Percentiles rank a stretch among this genome's conserved stretches.
These are phyloP conservation scores for Anableps anableps DNA, from an alignment of 2,797 vertebrate species.

Conservation along the genomic window DNA sequence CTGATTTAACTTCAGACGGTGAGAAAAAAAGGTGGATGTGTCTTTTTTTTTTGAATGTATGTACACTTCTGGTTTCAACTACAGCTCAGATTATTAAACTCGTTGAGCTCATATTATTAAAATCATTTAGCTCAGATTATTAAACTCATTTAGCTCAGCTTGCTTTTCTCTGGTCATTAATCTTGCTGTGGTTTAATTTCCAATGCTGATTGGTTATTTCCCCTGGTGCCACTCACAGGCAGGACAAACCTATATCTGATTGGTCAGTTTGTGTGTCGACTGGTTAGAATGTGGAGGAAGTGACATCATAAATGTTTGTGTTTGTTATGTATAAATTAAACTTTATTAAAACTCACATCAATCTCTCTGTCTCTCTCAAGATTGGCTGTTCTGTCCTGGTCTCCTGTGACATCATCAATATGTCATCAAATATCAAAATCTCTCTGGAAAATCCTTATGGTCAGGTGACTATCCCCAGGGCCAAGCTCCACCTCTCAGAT, in stretches of 20 bases:
- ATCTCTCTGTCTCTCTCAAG: conserved; percentile 1
- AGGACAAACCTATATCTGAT: too few species aligned
- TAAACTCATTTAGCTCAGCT: neutral
- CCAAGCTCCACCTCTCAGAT: conserved; percentile 77
- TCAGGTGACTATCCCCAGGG: conserved; percentile 84
- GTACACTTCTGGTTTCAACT: too few species aligned
- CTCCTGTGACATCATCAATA: conserved; percentile 14
- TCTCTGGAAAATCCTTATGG: conserved; percentile 86
- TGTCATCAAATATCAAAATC: conserved; percentile 68
- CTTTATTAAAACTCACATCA: neutral
- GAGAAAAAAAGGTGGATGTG: too few species aligned
- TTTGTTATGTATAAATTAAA: neutral
- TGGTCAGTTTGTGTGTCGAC: too few species aligned
- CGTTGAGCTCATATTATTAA: neutral
- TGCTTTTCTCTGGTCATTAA: too few species aligned
- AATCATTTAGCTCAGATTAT: neutral
- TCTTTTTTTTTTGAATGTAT: neutral
- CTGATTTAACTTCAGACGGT: too few species aligned
- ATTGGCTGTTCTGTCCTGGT: neutral
- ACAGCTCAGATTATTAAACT: too few species aligned
- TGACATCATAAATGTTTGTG: neutral
- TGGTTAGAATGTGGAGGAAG: neutral
- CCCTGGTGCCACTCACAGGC: too few species aligned
- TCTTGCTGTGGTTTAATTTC: neutral
- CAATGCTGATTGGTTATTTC: neutral